phyloP scores from a whole-genome alignment of 1,140 invertebrate species.

The Rhyzopertha dominica region DNA sequence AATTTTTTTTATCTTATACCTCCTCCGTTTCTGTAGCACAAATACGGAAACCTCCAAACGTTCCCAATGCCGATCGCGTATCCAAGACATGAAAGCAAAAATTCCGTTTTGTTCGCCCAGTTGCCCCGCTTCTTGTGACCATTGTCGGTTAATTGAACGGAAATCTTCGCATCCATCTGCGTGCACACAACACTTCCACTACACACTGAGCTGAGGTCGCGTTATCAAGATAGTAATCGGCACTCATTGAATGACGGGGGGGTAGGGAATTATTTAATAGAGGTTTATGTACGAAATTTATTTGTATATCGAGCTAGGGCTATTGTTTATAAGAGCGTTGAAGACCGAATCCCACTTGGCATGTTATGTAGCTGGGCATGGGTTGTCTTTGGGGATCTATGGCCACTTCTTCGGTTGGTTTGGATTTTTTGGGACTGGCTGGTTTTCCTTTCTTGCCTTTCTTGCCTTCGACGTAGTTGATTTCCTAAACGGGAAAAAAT shows the following conservation, averaged over 20 bases:
- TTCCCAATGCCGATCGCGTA: constrained; percentile 77
- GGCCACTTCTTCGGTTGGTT: not conserved
- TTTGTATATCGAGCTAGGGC: too few relatives aligned
- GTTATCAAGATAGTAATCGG: too few relatives aligned
- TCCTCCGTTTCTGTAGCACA: constrained; percentile 76
- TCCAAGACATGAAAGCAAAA: constrained; percentile 66
- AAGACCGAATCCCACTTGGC: constrained; percentile 22
- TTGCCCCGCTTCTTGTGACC: constrained; percentile 21
- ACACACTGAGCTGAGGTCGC: too few relatives aligned
- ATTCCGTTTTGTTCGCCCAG: constrained; percentile 68
- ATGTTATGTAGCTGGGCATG: constrained; percentile 17
- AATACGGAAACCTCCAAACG: constrained; percentile 84
- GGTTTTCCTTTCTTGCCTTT: constrained; percentile 8
- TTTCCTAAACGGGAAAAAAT: constrained; percentile 1
- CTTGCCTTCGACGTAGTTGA: constrained; percentile 11
- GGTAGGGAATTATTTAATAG: too few relatives aligned
- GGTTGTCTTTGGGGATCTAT: constrained; percentile 3
- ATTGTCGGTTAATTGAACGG: too few relatives aligned
- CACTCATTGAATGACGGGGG: too few relatives aligned
- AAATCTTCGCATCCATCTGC: too few relatives aligned
- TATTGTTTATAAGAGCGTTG: too few relatives aligned
- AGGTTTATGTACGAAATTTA: too few relatives aligned
- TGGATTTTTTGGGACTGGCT: not conserved
- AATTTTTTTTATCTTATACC: too few relatives aligned
- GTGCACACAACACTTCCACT: too few relatives aligned